A percentile compares a stretch with the other conserved stretches of the same genome.
These are phyloP conservation scores for Pampus argenteus DNA, from an alignment of 2,797 vertebrate genomes.

Conservation along the genomic window DNA sequence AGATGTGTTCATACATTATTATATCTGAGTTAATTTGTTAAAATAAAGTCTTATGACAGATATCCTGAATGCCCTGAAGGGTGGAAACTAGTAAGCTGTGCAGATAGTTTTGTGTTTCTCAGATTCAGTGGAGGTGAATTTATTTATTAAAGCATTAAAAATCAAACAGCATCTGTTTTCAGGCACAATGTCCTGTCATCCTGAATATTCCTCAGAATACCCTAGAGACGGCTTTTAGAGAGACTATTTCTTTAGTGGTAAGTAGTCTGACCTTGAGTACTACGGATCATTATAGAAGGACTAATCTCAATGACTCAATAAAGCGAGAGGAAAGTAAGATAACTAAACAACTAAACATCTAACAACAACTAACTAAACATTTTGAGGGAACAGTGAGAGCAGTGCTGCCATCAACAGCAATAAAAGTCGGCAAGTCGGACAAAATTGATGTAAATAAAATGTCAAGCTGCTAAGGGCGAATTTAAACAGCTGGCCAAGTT, in stretches of 20 bases:
- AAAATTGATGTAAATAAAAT: neutral
- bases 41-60: neutral
- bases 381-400: constrained; percentile 3
- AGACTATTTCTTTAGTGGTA: neutral
- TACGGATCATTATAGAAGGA: neutral
- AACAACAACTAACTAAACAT: too few species aligned
- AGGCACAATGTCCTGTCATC: too few species aligned
- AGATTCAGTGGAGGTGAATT: too few species aligned
- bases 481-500: neutral
- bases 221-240: too few species aligned
- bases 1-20: too few species aligned
- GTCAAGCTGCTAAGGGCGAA: neutral
- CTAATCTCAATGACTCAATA: neutral
- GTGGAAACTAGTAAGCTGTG: too few species aligned
- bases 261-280: neutral
- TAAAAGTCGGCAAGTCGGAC: neutral
- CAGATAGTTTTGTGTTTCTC: too few species aligned
- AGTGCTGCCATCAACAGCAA: constrained; percentile 19
- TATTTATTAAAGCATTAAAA: too few species aligned
- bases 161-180: too few species aligned
- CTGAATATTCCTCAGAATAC: too few species aligned
- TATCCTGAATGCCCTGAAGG: too few species aligned
- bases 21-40: neutral
- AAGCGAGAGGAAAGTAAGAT: neutral
- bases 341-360: too few species aligned